Percentiles rank a stretch among this genome's conserved stretches.
Conservation (phyloP, 2,888 invertebrate species). For the Nesidiocoris tenuis region DNA sequence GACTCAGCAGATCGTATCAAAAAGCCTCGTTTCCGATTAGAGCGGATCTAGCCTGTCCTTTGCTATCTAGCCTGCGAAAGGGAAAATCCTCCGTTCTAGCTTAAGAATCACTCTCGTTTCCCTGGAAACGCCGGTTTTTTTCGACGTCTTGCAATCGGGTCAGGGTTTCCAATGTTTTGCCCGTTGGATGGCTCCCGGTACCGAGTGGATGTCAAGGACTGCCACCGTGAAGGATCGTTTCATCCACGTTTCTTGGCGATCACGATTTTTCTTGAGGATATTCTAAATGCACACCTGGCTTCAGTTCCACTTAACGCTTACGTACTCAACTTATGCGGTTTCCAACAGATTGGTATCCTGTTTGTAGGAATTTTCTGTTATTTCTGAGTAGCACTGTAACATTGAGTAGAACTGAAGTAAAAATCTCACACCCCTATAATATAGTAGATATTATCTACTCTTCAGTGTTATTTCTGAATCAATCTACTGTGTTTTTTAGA, state of each 20-base stretch:
- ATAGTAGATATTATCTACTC: no score
- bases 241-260: background rate
- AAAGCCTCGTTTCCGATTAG: background rate
- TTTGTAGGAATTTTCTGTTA: no score
- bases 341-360: no score
- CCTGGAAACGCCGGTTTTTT: background rate
- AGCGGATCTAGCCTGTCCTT: background rate
- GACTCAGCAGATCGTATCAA: background rate
- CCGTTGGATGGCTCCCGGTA: background rate
- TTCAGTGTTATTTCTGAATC: no score
- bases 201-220: background rate
- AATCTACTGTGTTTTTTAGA: no score
- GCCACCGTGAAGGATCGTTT: background rate
- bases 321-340: no score
- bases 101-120: background rate
- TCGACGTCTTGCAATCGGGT: background rate
- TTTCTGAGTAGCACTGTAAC: no score
- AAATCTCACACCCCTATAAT: no score
- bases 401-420: no score
- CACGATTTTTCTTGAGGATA: background rate
- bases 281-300: no score
- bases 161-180: background rate
- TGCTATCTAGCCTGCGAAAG: background rate
- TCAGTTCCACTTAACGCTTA: no score
- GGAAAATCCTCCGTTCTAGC: background rate